A percentile compares a stretch with the other conserved stretches of the same genome.
Evolutionary conservation across 2,113 vertebrate genomes (phyloP).

Genomic region (Bubo bubo): DNA sequence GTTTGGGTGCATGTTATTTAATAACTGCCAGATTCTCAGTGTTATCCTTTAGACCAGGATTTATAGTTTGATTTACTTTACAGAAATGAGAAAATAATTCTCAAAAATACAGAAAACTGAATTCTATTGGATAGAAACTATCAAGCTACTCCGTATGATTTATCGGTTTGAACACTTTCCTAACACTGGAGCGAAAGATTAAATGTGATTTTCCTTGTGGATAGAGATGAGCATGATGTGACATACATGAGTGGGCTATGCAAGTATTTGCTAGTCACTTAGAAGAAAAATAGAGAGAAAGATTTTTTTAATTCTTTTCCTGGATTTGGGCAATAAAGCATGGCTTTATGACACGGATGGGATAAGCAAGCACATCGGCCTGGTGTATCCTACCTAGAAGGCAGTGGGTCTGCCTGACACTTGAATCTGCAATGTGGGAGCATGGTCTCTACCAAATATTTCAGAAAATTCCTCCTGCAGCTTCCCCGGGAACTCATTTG

Average conservation of each 20-base stretch:
- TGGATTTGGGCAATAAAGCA: not conserved
- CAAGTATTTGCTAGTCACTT: conserved; percentile 19
- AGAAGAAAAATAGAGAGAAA: not conserved
- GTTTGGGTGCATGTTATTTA: not conserved
- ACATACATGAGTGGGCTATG: not conserved
- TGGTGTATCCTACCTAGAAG: not conserved
- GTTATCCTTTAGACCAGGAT: not conserved
- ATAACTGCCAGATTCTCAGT: not conserved
- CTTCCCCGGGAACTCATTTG: not conserved
- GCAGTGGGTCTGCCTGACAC: not conserved
- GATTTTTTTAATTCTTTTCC: not conserved
- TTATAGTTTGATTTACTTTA: not conserved
- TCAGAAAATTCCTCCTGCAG: not conserved
- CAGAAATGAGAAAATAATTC: conserved; percentile 2
- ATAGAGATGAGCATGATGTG: not conserved
- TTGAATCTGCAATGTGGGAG: not conserved
- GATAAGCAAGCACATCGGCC: not conserved
- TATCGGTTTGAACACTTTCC: not conserved
- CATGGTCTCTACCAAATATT: not conserved
- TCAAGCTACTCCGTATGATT: not conserved
- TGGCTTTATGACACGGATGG: not conserved
- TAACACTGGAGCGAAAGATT: not conserved
- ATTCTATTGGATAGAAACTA: not conserved
- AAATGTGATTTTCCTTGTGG: not conserved
- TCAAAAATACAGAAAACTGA: conserved; percentile 9